Percentiles rank a stretch among this genome's conserved stretches.
phyloP scores from a whole-genome alignment of 2,888 invertebrate species.

The Acrocyrtus sp. region DNA sequence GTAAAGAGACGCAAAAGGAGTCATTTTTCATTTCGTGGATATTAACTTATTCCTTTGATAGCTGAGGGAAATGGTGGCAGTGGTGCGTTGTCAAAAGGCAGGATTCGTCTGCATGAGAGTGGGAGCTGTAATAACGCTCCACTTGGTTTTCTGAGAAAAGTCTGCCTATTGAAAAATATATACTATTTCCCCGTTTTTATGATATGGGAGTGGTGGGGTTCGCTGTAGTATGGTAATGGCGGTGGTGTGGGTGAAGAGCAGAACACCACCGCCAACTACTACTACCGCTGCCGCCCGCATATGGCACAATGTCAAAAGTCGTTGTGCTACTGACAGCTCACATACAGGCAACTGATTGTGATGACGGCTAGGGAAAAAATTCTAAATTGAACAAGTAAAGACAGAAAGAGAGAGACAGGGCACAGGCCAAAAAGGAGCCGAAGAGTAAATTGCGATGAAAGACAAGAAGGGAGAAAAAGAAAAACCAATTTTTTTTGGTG shows the following conservation, averaged over 20 bases:
- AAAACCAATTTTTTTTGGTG: background rate
- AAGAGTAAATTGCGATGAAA: background rate
- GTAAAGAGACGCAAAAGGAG: background rate
- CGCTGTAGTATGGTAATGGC: no score
- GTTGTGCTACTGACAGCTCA: conserved; percentile 39
- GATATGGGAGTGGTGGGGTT: no score
- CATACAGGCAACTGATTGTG: conserved; percentile 25
- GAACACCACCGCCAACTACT: no score
- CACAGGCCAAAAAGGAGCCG: conserved; percentile 46
- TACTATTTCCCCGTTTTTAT: no score
- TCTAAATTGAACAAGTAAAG: conserved; percentile 38
- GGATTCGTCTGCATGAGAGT: background rate
- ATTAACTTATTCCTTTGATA: background rate
- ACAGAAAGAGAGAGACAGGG: conserved; percentile 29
- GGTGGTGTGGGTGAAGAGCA: background rate
- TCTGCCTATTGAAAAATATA: conserved; percentile 27
- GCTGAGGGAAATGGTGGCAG: background rate
- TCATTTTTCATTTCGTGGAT: background rate
- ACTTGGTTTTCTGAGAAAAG: conserved; percentile 34
- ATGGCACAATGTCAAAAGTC: conserved; percentile 48
- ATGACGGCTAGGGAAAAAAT: conserved; percentile 33
- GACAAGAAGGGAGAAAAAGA: conserved; percentile 9
- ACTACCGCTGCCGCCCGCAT: conserved; percentile 2
- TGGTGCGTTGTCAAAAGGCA: conserved; percentile 4
- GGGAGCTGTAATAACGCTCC: conserved; percentile 12